Evolutionary conservation across 2,113 vertebrate species (phyloP), one percentile per base, ranked within the genome.

Genomic region (Pseudois nayaur): DNA sequence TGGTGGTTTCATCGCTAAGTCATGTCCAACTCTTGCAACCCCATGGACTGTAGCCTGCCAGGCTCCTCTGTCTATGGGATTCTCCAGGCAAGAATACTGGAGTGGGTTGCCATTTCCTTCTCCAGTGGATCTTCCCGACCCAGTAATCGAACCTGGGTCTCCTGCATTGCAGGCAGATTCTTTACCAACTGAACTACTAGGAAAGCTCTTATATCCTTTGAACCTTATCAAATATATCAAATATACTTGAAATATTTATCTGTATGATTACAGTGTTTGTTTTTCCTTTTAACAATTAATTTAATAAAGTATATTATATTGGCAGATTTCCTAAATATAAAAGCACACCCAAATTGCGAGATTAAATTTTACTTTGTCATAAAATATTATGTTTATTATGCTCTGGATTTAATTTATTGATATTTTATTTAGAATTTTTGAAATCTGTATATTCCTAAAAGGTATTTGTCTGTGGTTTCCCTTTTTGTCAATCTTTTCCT

Each of bases 301-400:
- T 93, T 52, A 79, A 78, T 87, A 62, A 94, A 92, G 8, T 55
- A 45, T 90, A 43, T 74, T 86, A 91, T 52, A 88, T 84, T 78
- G 36, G 45, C 23, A 85, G 36, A 87, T 91, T 45, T 60, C 16
- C 27, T 31, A 33, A 40, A 40, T 76, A 48, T 59, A 78, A 94
- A 97, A 93, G 13, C 12, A 91, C 62, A 5, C 4, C 13, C 8
- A 94, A 89, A 31, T 97, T 76, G 57, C 21, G 89, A 76, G 8
- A 40, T 76, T 96, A 92, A 71, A 91, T 88, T 95, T 88, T 79
- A 74, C 50, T 96, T 96, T 94, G 52, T 76, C 82, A 17, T 29
- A 5, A 93, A 19, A 57, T 55, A 55, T n/a, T 71, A n/a, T 81
- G 17, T 92, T 90, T 85, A 55, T 83, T 78, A 52, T 84, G 45